Conservation (phyloP, 35 echinoderm and acorn worm genomes). For the Ophiothrix spiculata region DNA sequence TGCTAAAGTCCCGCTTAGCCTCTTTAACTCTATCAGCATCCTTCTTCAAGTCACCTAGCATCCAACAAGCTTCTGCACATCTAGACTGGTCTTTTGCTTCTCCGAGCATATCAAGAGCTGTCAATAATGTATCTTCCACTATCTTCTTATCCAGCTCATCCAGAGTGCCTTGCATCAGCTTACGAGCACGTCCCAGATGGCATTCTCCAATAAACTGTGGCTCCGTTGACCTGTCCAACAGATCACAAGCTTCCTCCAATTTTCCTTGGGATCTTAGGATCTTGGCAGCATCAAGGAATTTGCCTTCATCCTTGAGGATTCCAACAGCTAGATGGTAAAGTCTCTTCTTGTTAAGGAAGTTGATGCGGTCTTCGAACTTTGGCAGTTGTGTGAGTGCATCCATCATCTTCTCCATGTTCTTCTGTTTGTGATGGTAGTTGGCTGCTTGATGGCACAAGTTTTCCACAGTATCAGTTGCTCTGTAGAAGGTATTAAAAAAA, state of each 20-base stretch:
- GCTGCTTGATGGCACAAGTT: slow-evolving; percentile 14
- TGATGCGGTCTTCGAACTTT: slow-evolving; percentile 25
- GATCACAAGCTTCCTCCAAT: slow-evolving; percentile 21
- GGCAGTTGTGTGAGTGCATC: slow-evolving; percentile 26
- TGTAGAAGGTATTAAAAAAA: no score
- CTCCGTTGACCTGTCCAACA: slow-evolving; percentile 10
- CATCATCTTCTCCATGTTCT: slow-evolving; percentile 18
- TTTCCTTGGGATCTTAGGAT: slow-evolving; percentile 28
- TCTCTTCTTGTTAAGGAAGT: slow-evolving; percentile 11
- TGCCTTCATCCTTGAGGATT: slow-evolving; percentile 31
- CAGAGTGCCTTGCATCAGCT: background rate
- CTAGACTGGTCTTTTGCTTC: slow-evolving; percentile 1
- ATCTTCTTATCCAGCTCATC: background rate
- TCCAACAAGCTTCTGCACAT: slow-evolving; percentile 1
- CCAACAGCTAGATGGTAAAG: slow-evolving; percentile 14
- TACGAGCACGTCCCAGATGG: slow-evolving; percentile 21
- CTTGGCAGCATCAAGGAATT: slow-evolving; percentile 35
- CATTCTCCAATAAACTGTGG: slow-evolving; percentile 41
- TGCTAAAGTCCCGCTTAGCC: background rate
- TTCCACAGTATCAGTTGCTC: slow-evolving; percentile 10
- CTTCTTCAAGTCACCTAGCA: slow-evolving; percentile 25
- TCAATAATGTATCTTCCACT: background rate
- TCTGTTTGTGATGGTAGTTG: slow-evolving; percentile 23
- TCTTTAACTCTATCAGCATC: slow-evolving; percentile 14
- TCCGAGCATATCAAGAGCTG: background rate